Base-by-base conservation (phyloP, 2,888 invertebrate species). In the Sphaerophoria taeniata region DNA sequence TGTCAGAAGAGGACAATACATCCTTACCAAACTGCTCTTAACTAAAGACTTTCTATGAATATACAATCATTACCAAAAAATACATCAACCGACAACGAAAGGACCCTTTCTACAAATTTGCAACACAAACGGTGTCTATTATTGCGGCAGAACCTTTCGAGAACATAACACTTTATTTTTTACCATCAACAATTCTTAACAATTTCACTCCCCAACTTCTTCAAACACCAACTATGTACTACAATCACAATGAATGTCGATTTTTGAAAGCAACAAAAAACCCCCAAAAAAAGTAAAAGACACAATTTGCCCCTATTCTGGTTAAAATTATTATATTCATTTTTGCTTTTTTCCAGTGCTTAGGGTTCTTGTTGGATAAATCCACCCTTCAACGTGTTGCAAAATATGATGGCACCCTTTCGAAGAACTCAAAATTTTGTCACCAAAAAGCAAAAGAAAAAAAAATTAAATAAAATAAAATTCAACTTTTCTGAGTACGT, bases 261-360 rank as follows among this genome's bases (percentile, higher is more conserved):
- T 51, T 70, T 60, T 65, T 58, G 65, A 71, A 33, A 39, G 51
- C 58, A 73, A 65, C 45, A 58, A 36, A 63, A 78, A 47, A 14
- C 69, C 31, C 63, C 14, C 9, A 12, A 65, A 53, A 69, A 49
- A 65, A 65, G 9, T 6, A 60, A 24, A 6, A n/a, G 2, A 75
- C 58, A 84, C 75, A 84, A 80, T 84, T 84, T 75, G 67, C 84
- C 47, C 69, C 71, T 75, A 75, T 80, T 79, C 58, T 49, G 31
- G 39, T 16, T 43, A 61, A 45, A 71, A 75, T 80, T 80, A 75
- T 75, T 79, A 75, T 79, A 75, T 71, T 55, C 67, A 65, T 67
- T 84, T 79, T 67, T 67, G 39, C 11, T 43, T 72, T 56, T 65
- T 11, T 55, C 49, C 9, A 11, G 65, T 60, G 5, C 33, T 49